phyloP scores from a whole-genome alignment of 2,113 vertebrate genomes.

The Romanogobio albipinnatus region DNA sequence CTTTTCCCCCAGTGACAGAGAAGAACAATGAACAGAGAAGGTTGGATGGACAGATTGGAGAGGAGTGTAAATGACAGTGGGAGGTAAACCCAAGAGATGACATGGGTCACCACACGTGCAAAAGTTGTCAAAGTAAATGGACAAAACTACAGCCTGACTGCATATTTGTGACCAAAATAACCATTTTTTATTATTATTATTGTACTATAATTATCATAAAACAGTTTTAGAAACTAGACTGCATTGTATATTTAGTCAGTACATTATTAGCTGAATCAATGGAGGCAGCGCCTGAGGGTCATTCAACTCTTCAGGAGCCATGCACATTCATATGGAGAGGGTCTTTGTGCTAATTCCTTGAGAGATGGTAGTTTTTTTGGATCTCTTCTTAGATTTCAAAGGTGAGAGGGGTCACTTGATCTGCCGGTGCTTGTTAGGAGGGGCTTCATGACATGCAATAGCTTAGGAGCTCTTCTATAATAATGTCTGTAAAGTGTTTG shows the following conservation, averaged over 20 bases:
- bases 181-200: not conserved
- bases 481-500: constrained; percentile 36
- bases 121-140: constrained; percentile 15
- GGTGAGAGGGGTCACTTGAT: constrained; percentile 69
- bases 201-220: not conserved
- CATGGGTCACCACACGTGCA: constrained; percentile 35
- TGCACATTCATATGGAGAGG: constrained; percentile 29
- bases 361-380: constrained; percentile 60
- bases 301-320: constrained; percentile 38
- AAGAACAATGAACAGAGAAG: constrained; percentile 38
- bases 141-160: not conserved
- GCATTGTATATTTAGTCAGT: not conserved
- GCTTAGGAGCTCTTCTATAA: constrained; percentile 37
- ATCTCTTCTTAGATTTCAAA: constrained; percentile 69
- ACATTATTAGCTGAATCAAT: not conserved
- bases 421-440: constrained; percentile 39
- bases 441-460: constrained; percentile 47
- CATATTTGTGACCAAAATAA: not conserved
- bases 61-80: constrained; percentile 25
- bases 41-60: constrained; percentile 24
- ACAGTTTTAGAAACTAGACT: not conserved
- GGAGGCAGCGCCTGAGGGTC: constrained; percentile 43
- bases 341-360: constrained; percentile 52
- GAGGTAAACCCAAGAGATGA: constrained; percentile 37
- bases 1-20: constrained; percentile 26